Base-by-base conservation (phyloP, 2,797 vertebrate species). In the Tenualosa ilisha region DNA sequence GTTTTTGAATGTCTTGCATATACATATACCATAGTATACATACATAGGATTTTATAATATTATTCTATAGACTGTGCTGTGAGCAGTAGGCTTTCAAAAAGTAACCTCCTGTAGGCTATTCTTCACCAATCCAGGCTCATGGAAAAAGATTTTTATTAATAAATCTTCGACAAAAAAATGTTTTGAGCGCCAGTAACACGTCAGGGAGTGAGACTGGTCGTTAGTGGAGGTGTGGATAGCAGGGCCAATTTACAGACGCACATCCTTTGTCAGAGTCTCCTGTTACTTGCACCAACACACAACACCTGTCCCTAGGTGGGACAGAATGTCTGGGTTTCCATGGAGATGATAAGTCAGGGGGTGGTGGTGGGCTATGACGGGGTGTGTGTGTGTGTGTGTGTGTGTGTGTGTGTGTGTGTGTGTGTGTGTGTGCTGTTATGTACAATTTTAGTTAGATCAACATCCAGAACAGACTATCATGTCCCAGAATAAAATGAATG, bases 401-500 rank as follows among this genome's bases (percentile, higher is more conserved):
- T 8, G 20, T 61, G 59, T 22, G 20, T 22, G 59, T 22, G 20
- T 61, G 59, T n/a, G 20, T 61, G 59, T 24, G 59, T 24, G 59
- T 61, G 59, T 61, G 59, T 24, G 6, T 61, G 59, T 51, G 6
- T 31, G 11, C 26, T 43, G 24, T 85, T 83, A 87, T 79, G 31
- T 82, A 68, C 75, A 50, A 24, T 56, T 68, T n/a, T 54, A 22
- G 11, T 13, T 46, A 37, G 12, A 9, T 17, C 13, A 43, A 8
- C 31, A 81, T 68, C 63, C 43, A 82, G 13, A 82, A 61, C n/a
- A 56, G 22, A 49, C n/a, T 24, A 81, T 68, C 63, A n/a, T 79
- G 85, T 20, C 88, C 87, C 31, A 31, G 31, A 31, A 31, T 31
- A 31, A 31, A 31, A 88, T 53, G 68, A 24, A 22, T 20, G 68